phyloP scores from a whole-genome alignment of 2,888 invertebrate genomes.

The Callyntrura guangdongensis region DNA sequence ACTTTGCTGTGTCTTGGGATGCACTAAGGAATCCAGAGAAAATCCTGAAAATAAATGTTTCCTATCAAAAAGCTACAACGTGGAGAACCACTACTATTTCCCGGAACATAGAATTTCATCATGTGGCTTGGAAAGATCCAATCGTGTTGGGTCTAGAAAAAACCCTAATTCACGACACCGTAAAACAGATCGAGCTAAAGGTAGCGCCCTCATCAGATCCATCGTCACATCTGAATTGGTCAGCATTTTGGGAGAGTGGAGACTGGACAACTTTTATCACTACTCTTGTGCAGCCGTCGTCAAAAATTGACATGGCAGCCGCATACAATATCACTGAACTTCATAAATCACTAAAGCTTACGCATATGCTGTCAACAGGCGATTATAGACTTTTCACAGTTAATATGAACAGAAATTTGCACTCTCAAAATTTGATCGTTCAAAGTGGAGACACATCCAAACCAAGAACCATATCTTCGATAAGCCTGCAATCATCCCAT shows the following conservation, averaged over 20 bases:
- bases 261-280: conserved; percentile 68
- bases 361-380: conserved; percentile 64
- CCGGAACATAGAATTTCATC: conserved; percentile 80
- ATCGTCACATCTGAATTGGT: conserved; percentile 50
- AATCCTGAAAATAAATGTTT: conserved; percentile 81
- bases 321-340: conserved; percentile 66
- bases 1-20: conserved; percentile 85
- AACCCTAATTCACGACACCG: conserved; percentile 65
- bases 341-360: background rate
- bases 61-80: conserved; percentile 71
- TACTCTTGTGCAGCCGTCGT: conserved; percentile 73
- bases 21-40: conserved; percentile 83
- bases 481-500: background rate
- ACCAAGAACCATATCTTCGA: conserved; percentile 54
- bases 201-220: conserved; percentile 53
- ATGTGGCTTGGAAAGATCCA: conserved; percentile 83
- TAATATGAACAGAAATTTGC: background rate
- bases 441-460: conserved; percentile 52
- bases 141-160: conserved; percentile 82
- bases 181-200: conserved; percentile 68
- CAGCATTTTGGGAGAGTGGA: conserved; percentile 61
- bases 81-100: conserved; percentile 78
- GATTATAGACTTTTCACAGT: conserved; percentile 45
- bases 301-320: conserved; percentile 74
- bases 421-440: conserved; percentile 11